Evolutionary conservation across 1,140 invertebrate genomes (phyloP).

Genomic region (Pararge aegeria): DNA sequence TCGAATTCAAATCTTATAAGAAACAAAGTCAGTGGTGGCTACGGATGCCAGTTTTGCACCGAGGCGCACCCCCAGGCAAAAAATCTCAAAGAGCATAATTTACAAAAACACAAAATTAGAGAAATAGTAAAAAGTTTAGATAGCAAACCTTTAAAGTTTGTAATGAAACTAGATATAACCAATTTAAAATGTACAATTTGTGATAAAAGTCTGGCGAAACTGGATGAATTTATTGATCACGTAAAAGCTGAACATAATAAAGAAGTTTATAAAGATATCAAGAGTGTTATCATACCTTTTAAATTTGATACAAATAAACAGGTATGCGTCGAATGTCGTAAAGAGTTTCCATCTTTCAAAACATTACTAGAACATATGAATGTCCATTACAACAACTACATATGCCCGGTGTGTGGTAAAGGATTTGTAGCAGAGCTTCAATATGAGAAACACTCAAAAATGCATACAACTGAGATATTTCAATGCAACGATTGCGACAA

Average conservation of each 20-base stretch:
- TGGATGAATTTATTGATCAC: slow-evolving; percentile 47
- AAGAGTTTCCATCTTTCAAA: slow-evolving; percentile 57
- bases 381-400: slow-evolving; percentile 77
- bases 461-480: slow-evolving; percentile 41
- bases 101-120: slow-evolving; percentile 51
- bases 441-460: slow-evolving; percentile 37
- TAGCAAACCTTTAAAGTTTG: slow-evolving; percentile 40
- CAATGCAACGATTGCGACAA: slow-evolving; percentile 49
- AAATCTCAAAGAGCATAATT: slow-evolving; percentile 52
- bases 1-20: slow-evolving; percentile 57
- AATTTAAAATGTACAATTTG: slow-evolving; percentile 49
- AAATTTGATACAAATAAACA: slow-evolving; percentile 52
- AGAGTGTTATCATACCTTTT: slow-evolving; percentile 52
- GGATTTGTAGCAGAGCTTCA: slow-evolving; percentile 44
- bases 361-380: slow-evolving; percentile 71
- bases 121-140: slow-evolving; percentile 43
- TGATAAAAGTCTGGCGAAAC: slow-evolving; percentile 27
- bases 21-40: slow-evolving; percentile 48
- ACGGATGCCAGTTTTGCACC: slow-evolving; percentile 53
- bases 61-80: slow-evolving; percentile 43
- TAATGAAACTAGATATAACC: slow-evolving; percentile 59
- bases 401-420: slow-evolving; percentile 89
- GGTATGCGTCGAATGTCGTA: slow-evolving; percentile 60
- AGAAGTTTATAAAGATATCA: slow-evolving; percentile 38
- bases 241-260: slow-evolving; percentile 44